Evolutionary conservation across 2,113 vertebrate genomes (phyloP), one percentile per base, ranked within the genome.

Genomic region (Osmerus mordax): DNA sequence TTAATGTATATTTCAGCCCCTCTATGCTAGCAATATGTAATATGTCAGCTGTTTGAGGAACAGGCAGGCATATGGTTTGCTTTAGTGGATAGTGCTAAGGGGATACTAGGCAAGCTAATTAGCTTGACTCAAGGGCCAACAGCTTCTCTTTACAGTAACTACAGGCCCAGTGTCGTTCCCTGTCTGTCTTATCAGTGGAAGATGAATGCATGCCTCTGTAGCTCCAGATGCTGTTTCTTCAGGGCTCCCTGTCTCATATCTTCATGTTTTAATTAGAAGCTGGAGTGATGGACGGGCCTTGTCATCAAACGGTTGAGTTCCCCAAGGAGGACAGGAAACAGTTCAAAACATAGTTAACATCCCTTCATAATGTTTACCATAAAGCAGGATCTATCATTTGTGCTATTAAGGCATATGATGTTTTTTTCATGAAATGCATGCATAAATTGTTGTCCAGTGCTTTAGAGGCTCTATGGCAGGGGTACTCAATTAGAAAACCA

Each of bases 61-160:
- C 25, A 52, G 60, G 60, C 56, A 41, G 41, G 54, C 51, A 55
- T 56, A 61, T 67, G 53, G 19, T 74, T 68, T 51, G 11, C 72
- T 64, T 75, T 69, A 78, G 19, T 41, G 3, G 7, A 15, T 47
- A 65, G 36, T 19, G 4, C 60, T 62, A 63, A 63, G 25, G 67
- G 56, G 41, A 78, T 47, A 65, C 66, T 67, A 19, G 3, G 19
- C 36, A 51, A 47, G 70, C 70, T 65, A 71, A 78, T 75, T 70
- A 62, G 54, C 15, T 14, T 28, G 9, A 16, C 54, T 32, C 19
- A 59, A 66, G 32, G 11, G 9, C 11, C 61, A 64, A 74, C 69
- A 58, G 8, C 21, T 65, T 65, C 16, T 58, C 41, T 65, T 32
- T 51, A 36, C 32, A 36, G 32, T 4, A 77, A 53, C 69, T 69